Percentiles rank a stretch among this genome's conserved stretches.
Conservation (phyloP, 2,797 vertebrate genomes). For the Danio aesculapii region DNA sequence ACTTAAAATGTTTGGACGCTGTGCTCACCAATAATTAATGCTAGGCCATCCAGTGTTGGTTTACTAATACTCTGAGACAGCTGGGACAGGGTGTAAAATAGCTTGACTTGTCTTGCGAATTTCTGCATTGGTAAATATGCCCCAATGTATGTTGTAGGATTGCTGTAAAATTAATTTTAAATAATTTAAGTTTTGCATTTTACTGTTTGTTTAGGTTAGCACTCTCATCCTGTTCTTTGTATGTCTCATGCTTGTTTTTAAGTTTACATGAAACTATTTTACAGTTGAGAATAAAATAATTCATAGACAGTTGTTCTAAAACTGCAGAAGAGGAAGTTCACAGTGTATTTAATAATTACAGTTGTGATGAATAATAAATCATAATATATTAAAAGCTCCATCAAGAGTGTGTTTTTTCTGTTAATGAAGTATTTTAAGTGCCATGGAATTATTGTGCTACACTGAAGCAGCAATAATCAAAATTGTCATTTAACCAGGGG, state of each 20-base stretch:
- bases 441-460: too few species aligned
- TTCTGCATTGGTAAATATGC: slow-evolving; percentile 10
- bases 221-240: slow-evolving; percentile 27
- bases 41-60: background rate
- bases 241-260: slow-evolving; percentile 70
- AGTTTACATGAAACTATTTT: slow-evolving; percentile 76
- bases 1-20: background rate
- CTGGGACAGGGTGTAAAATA: background rate
- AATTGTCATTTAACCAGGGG: background rate
- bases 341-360: slow-evolving; percentile 83
- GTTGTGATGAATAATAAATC: slow-evolving; percentile 81
- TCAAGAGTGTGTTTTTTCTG: background rate
- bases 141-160: slow-evolving; percentile 20
- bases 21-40: slow-evolving; percentile 4
- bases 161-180: slow-evolving; percentile 41
- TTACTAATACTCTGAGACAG: slow-evolving; percentile 11
- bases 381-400: slow-evolving; percentile 81
- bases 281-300: slow-evolving; percentile 72
- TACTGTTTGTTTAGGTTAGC: slow-evolving; percentile 12
- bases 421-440: slow-evolving; percentile 8
- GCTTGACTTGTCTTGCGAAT: slow-evolving; percentile 4
- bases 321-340: slow-evolving; percentile 69
- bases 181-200: slow-evolving; percentile 5
- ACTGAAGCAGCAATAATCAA: background rate
- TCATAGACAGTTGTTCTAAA: slow-evolving; percentile 78